Evolutionary conservation across 1,140 invertebrate genomes (phyloP), one percentile per base, ranked within the genome.

Genomic region (Dreissena rostriformis): DNA sequence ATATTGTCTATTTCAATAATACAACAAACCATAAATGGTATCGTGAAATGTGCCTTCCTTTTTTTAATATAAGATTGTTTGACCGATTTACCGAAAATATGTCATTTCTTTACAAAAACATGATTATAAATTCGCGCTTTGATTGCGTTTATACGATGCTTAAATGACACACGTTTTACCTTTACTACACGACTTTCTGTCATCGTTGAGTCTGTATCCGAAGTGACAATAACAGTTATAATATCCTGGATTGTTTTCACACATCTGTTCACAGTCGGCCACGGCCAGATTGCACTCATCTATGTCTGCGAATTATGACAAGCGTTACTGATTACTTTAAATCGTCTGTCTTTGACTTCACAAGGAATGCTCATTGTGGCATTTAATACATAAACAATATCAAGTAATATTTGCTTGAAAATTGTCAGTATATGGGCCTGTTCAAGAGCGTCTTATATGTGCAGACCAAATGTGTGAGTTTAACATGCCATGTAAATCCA

Each of bases 161-260:
- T 39, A 5, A 39, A 39, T 39, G 8, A 8, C 2, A 39, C 39
- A 19, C 28, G 5, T 12, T 19, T 65, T 65, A 77, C 74, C 15
- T 77, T 77, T 28, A 39, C 28, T 77, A 49, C 74, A 77, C 4
- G 74, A 66, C n/a, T 49, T 39, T 14, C 74, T 29, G 24, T 77
- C 74, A 51, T 77, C 74, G 26, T 77, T 77, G 6, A 77, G 26
- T 17, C 12, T 24, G 26, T 77, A 77, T 26, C 74, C 74, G 55
- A 66, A 77, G 26, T 77, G 28, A 67, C 74, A 77, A 22, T 65
- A 65, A 66, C 74, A 77, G 61, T 49, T 66, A n/a, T 66, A 65
- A 17, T 22, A 26, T 10, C 61, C 61, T 7, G 57, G 26, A 66
- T 49, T 1, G 61, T 77, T 61, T 14, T 22, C 61, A 49, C 74